A percentile compares a stretch with the other conserved stretches of the same genome.
phyloP scores from a whole-genome alignment of 2,113 vertebrate genomes.

The Rhea americana region DNA sequence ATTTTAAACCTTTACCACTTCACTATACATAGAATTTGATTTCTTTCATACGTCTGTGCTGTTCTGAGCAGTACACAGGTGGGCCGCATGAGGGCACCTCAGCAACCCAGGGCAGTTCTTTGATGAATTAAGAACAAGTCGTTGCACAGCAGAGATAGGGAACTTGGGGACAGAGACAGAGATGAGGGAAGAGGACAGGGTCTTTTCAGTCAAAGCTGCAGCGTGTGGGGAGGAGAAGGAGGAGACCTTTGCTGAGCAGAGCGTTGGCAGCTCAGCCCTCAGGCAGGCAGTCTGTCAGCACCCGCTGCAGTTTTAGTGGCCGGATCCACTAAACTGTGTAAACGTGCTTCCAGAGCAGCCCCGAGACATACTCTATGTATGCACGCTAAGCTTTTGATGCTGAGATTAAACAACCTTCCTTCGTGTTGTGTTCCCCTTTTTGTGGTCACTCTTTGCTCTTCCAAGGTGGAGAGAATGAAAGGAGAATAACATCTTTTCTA shows the following conservation, averaged over 20 bases:
- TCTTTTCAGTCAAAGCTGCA: not conserved
- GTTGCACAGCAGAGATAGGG: too few relatives aligned
- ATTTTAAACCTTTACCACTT: not conserved
- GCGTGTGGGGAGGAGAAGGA: rapidly evolving
- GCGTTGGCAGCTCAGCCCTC: not conserved
- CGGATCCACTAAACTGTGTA: not conserved
- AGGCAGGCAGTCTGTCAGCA: not conserved
- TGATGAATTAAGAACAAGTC: too few relatives aligned
- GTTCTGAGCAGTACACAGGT: not conserved
- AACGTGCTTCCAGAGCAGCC: not conserved
- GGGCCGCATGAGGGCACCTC: too few relatives aligned
- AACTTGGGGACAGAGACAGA: too few relatives aligned
- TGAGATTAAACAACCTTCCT: not conserved
- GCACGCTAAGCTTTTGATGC: not conserved
- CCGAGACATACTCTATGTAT: not conserved
- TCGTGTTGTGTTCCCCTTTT: not conserved
- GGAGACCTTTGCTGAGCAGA: not conserved
- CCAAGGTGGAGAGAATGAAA: not conserved
- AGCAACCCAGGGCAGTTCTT: too few relatives aligned
- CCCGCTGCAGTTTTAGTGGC: not conserved
- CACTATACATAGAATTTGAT: not conserved
- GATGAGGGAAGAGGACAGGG: not conserved
- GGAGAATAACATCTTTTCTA: not conserved
- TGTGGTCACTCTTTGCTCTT: not conserved
- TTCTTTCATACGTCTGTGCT: not conserved